Percentiles rank a stretch among this genome's conserved stretches.
These are phyloP conservation scores for Eupristina koningsbergeri DNA, from an alignment of 1,140 invertebrate genomes.

Conservation along the genomic window DNA sequence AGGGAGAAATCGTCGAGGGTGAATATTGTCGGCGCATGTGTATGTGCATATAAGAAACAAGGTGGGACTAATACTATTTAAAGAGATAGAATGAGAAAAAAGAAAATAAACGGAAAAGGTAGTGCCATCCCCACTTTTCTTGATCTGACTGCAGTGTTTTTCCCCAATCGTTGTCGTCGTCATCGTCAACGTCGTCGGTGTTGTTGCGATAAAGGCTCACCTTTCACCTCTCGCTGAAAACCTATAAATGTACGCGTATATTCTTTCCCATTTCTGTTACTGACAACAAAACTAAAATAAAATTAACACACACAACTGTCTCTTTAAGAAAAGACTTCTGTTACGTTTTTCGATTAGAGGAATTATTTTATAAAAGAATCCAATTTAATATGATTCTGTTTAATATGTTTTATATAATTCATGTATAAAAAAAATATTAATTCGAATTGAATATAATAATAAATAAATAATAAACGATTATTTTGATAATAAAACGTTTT, in stretches of 20 bases:
- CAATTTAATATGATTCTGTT: too few relatives aligned
- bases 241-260: neutral
- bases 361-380: too few relatives aligned
- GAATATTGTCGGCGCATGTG: neutral
- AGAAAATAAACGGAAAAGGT: neutral
- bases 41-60: neutral
- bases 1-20: neutral
- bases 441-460: too few relatives aligned
- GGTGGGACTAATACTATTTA: neutral
- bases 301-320: too few relatives aligned
- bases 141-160: constrained; percentile 31
- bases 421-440: too few relatives aligned
- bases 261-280: neutral
- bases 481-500: too few relatives aligned
- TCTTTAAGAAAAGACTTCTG: too few relatives aligned
- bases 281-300: neutral
- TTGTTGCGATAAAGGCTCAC: constrained; percentile 46
- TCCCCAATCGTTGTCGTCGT: constrained; percentile 44
- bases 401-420: too few relatives aligned
- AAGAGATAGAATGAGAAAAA: constrained; percentile 5
- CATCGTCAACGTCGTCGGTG: constrained; percentile 44
- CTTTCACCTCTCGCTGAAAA: constrained; percentile 34
- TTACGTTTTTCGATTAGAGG: too few relatives aligned
- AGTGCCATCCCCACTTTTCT: neutral
- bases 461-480: too few relatives aligned